Evolutionary conservation across 1,140 invertebrate genomes (phyloP), one percentile per base, ranked within the genome.

Genomic region (Drosophila ogumai): DNA sequence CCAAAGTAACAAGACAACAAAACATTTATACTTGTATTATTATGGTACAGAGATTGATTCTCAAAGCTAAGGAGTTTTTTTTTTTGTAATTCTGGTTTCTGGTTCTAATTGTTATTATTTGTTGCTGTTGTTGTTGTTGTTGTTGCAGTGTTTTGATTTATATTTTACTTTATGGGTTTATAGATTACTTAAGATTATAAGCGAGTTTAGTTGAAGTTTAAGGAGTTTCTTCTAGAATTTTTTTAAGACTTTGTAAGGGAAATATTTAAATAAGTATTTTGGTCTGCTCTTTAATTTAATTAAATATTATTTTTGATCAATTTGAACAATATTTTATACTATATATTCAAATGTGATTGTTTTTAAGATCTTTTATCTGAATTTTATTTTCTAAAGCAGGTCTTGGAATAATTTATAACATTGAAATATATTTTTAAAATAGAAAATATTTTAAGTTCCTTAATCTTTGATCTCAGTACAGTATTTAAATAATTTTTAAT

Each of bases 1-100:
- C 79, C 84, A 87, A 87, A 86, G 54, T 67, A 82, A 88, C 82
- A 87, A 87, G 82, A 82, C 79, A 87, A 88, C 84, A 87, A 55
- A 86, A 87, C 81, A 87, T 88, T 78, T 80, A 79, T 63, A 79
- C 47, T 69, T 41, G 58, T 32, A 75, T 43, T 78, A 60, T 57
- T 87, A 87, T 82, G 57, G 44, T 86, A 88, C 76, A 88, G 64
- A 81, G 47, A 56, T 55, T 84, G 57, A 50, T 55, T 84, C 76
- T 88, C 72, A 82, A 76, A 69, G 67, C 82, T 88, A 88, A 79
- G 57, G 65, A 64, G 49, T 55, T 38, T 19, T 61, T 25, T 22
- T 22, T 22, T 22, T 59, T 55, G 52, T 52, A 54, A 58, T 58
- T 54, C 76, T 76, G 66, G 66, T 73, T 55, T 66, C 44, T 59